Conservation (phyloP, 2,888 invertebrate genomes). For the Embidobia sp. region DNA sequence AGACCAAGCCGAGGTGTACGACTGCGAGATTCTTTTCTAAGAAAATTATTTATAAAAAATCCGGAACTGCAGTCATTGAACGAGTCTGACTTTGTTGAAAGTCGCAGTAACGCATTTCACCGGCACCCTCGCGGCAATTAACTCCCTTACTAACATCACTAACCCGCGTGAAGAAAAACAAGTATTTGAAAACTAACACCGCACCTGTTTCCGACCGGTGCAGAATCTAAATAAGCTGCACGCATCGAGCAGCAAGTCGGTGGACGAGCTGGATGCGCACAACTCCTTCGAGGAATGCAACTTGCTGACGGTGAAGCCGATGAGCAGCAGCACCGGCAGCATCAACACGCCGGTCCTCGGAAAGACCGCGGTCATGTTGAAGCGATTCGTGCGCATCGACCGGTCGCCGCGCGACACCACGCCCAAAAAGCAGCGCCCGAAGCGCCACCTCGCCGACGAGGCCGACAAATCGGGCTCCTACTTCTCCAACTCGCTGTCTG, state of each 20-base stretch:
- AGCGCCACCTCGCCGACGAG: not conserved
- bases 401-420: constrained; percentile 33
- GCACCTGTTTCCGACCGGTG: constrained; percentile 58
- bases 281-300: constrained; percentile 71
- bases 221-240: constrained; percentile 74
- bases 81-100: no score
- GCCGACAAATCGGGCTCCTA: no score
- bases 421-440: constrained; percentile 13
- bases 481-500: no score
- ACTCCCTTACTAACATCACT: constrained; percentile 4
- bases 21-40: no score
- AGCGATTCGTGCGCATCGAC: constrained; percentile 53
- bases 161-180: constrained; percentile 14
- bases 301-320: constrained; percentile 74
- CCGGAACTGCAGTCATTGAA: no score
- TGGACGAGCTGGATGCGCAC: constrained; percentile 77
- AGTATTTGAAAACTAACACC: constrained; percentile 7
- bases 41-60: no score
- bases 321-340: constrained; percentile 78
- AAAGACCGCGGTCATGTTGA: constrained; percentile 37
- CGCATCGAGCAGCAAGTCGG: constrained; percentile 77
- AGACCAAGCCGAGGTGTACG: no score
- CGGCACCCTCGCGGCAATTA: not conserved
- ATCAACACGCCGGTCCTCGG: constrained; percentile 60
- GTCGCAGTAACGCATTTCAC: no score